Evolutionary conservation across 1,140 invertebrate species (phyloP).

Genomic region (Caenorhabditis latens): DNA sequence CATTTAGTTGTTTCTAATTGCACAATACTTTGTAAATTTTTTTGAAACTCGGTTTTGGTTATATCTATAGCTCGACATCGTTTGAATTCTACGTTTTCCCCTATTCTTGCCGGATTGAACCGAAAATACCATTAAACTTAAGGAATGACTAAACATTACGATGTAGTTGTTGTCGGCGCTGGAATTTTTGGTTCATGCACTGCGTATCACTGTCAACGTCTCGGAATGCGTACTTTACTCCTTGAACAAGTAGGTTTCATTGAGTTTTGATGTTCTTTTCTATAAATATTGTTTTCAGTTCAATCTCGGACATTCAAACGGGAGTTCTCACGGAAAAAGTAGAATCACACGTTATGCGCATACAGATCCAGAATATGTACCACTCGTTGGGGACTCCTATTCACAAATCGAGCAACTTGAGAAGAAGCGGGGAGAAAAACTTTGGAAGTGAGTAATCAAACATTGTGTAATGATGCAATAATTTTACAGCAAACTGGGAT

Average conservation of each 20-base stretch:
- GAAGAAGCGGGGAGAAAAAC: slow-evolving; percentile 34
- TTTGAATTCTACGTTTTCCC: no score
- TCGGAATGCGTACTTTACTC: slow-evolving; percentile 51
- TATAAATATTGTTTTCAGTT: slow-evolving; percentile 26
- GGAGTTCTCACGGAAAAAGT: slow-evolving; percentile 62
- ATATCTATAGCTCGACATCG: no score
- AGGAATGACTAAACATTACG: slow-evolving; percentile 44
- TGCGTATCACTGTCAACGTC: slow-evolving; percentile 56
- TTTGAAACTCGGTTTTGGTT: no score
- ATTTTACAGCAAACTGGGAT: slow-evolving; percentile 54
- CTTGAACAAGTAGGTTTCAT: slow-evolving; percentile 49
- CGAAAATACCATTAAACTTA: not conserved
- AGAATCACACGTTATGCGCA: slow-evolving; percentile 64
- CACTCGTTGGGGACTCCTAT: slow-evolving; percentile 59
- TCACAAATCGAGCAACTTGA: slow-evolving; percentile 60
- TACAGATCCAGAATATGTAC: slow-evolving; percentile 57
- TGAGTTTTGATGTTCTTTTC: not conserved
- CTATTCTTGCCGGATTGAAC: not conserved
- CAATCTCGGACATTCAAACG: slow-evolving; percentile 55
- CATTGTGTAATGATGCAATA: not conserved
- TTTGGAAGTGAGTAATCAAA: slow-evolving; percentile 56
- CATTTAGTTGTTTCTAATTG: not conserved
- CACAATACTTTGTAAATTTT: not conserved
- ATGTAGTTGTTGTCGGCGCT: slow-evolving; percentile 58
- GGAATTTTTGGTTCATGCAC: slow-evolving; percentile 64